A percentile compares a stretch with the other conserved stretches of the same genome.
These are phyloP conservation scores for Ptychadena robeensis DNA, from an alignment of 2,797 vertebrate genomes.

Conservation along the genomic window DNA sequence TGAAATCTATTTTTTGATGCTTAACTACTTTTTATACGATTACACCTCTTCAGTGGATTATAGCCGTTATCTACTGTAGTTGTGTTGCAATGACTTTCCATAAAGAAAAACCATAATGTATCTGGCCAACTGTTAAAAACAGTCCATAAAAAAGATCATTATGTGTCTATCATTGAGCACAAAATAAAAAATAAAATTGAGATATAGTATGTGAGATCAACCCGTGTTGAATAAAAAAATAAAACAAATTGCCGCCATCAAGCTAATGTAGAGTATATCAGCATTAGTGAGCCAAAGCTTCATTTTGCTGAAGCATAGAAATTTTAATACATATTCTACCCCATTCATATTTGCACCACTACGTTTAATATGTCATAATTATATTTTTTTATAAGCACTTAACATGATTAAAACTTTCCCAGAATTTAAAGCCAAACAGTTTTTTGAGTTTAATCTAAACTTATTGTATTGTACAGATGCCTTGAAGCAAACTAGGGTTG, in stretches of 20 bases:
- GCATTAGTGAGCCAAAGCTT: constrained; percentile 1
- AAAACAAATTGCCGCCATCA: constrained; percentile 14
- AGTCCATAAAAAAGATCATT: constrained; percentile 35
- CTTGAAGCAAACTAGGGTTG: too few relatives aligned
- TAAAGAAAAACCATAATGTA: constrained; percentile 38
- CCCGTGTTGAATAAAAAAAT: neutral
- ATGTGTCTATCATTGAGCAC: constrained; percentile 31
- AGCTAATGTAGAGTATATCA: constrained; percentile 8
- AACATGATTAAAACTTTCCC: neutral
- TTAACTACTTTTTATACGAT: constrained; percentile 36
- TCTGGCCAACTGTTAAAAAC: constrained; percentile 43
- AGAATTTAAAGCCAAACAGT: neutral
- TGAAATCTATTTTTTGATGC: neutral
- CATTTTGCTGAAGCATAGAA: neutral
- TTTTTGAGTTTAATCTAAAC: neutral
- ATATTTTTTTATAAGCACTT: neutral
- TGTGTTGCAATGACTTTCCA: constrained; percentile 21
- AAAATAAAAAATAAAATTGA: constrained; percentile 33
- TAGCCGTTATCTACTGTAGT: constrained; percentile 7
- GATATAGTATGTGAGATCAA: constrained; percentile 4
- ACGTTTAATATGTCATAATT: neutral
- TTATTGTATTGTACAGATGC: neutral
- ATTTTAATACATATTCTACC: neutral
- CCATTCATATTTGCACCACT: neutral
- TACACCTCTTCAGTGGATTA: constrained; percentile 7